phyloP scores from a whole-genome alignment of 2,797 vertebrate species.

The Pogonophryne albipinna region DNA sequence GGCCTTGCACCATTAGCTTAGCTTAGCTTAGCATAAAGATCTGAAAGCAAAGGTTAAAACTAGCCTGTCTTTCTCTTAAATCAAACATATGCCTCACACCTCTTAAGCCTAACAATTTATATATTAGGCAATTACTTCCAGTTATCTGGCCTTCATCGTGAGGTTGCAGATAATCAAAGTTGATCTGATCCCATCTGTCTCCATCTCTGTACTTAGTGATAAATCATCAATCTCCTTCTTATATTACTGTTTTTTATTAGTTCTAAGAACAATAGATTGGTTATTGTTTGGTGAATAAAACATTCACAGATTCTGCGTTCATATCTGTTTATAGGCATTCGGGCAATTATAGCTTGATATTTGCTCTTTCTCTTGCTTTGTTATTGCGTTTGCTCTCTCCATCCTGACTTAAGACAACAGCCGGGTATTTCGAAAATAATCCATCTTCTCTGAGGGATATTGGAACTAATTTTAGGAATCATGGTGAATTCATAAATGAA shows the following conservation, averaged over 20 bases:
- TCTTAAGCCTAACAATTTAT: background rate
- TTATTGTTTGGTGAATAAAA: too few relatives aligned
- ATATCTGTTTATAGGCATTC: too few relatives aligned
- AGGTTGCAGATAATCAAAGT: too few relatives aligned
- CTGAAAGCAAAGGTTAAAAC: background rate
- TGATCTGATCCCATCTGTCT: too few relatives aligned
- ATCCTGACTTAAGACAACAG: constrained; percentile 13
- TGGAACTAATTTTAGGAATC: constrained; percentile 25
- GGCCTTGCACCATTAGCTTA: background rate
- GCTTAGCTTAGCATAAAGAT: constrained; percentile 7
- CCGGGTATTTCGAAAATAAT: constrained; percentile 1
- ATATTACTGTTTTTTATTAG: too few relatives aligned
- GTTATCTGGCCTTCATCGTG: too few relatives aligned
- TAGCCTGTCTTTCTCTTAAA: background rate
- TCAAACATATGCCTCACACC: background rate
- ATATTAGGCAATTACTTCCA: too few relatives aligned
- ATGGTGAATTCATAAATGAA: constrained; percentile 42
- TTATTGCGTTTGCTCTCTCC: background rate
- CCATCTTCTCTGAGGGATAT: constrained; percentile 11
- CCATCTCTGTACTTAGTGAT: too few relatives aligned
- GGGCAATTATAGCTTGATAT: background rate
- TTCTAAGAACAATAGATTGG: too few relatives aligned
- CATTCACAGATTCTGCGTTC: too few relatives aligned
- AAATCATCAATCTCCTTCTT: too few relatives aligned
- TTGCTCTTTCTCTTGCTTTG: constrained; percentile 10